phyloP scores from a whole-genome alignment of 2,888 invertebrate species.

The Erannis defoliaria region DNA sequence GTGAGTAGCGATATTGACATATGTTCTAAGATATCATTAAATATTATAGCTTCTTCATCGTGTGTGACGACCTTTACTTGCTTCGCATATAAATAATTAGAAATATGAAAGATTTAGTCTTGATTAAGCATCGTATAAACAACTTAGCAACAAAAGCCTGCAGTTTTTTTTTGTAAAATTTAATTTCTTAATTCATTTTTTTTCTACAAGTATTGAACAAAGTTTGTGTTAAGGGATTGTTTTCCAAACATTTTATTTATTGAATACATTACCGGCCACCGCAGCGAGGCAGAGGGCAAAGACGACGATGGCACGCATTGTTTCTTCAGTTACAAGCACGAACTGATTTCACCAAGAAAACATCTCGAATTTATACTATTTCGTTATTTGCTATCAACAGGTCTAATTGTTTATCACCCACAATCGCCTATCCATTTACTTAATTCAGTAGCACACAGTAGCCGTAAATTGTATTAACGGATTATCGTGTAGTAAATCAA shows the following conservation, averaged over 20 bases:
- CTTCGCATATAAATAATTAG: no score
- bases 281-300: conserved; percentile 36
- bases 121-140: no score
- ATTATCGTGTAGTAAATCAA: neutral
- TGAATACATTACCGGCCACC: conserved; percentile 39
- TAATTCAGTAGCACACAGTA: conserved; percentile 2
- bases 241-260: neutral
- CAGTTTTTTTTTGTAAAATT: no score
- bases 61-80: no score
- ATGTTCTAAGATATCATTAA: no score
- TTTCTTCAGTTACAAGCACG: conserved; percentile 8
- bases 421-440: neutral
- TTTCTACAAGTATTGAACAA: no score
- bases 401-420: neutral
- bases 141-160: no score
- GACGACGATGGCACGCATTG: conserved; percentile 40
- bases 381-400: neutral
- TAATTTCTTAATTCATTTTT: no score
- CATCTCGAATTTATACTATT: conserved; percentile 6
- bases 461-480: neutral
- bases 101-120: no score
- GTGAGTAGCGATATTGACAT: no score
- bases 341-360: neutral
- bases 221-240: no score
- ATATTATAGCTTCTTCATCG: no score